phyloP scores from a whole-genome alignment of 92 coral and sea anemone species.

The Diadumene lineata region DNA sequence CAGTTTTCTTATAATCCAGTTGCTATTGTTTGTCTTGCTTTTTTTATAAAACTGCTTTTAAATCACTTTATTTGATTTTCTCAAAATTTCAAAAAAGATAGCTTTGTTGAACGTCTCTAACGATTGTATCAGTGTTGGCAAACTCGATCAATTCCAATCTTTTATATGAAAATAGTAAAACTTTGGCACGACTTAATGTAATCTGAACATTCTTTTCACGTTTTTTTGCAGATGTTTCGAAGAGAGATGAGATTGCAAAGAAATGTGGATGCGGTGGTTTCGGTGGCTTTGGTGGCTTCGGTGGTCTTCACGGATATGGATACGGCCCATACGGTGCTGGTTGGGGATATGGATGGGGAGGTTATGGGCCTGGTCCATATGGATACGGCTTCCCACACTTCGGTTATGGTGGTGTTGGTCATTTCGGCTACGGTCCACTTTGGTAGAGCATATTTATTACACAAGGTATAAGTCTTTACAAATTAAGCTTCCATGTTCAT shows the following conservation, averaged over 20 bases:
- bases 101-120: no score
- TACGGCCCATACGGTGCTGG: conserved; percentile 40
- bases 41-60: no score
- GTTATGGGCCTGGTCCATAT: conserved; percentile 31
- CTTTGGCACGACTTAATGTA: no score
- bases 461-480: conserved; percentile 14
- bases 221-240: neutral
- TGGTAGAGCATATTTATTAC: conserved; percentile 30
- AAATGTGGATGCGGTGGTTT: conserved; percentile 37
- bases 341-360: conserved; percentile 45
- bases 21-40: no score
- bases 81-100: no score
- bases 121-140: no score
- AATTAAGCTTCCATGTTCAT: neutral
- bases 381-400: conserved; percentile 20
- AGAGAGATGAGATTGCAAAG: conserved; percentile 11
- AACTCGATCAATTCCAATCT: no score
- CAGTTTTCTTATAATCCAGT: no score
- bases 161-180: no score
- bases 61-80: no score
- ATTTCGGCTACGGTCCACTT: conserved; percentile 18
- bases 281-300: conserved; percentile 49
- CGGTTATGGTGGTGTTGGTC: conserved; percentile 51
- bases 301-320: conserved; percentile 44
- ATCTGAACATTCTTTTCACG: neutral